phyloP scores from a whole-genome alignment of 2,113 vertebrate genomes.

The Callopanchax toddi region DNA sequence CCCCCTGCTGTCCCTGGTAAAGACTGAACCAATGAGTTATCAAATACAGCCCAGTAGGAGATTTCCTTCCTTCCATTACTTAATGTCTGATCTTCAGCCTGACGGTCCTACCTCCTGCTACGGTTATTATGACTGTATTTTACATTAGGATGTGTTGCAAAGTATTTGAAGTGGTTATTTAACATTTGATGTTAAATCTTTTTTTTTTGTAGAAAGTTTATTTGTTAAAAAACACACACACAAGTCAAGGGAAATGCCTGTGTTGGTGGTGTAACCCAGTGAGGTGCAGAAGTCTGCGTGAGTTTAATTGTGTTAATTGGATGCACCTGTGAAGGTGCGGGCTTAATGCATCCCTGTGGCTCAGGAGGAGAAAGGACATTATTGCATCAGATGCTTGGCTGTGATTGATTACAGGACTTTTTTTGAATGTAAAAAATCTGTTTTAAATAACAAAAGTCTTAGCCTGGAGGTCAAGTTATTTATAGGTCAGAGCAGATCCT shows the following conservation, averaged over 20 bases:
- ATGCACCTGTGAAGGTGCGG: neutral
- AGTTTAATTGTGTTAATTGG: slow-evolving; percentile 2
- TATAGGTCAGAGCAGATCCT: no score
- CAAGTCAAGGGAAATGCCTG: no score
- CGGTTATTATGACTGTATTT: slow-evolving; percentile 7
- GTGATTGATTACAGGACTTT: neutral
- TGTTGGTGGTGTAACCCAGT: no score
- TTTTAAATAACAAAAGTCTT: no score
- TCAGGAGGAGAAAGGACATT: neutral
- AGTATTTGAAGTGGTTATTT: neutral
- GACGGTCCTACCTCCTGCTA: neutral
- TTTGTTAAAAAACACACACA: neutral
- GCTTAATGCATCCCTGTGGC: neutral
- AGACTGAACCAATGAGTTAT: slow-evolving; percentile 25
- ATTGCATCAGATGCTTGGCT: no score
- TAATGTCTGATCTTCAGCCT: slow-evolving; percentile 15
- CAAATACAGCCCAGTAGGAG: slow-evolving; percentile 2
- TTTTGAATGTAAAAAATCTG: no score
- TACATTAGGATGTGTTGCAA: neutral
- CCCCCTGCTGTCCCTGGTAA: slow-evolving; percentile 5
- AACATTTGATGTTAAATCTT: neutral
- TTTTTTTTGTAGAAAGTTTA: neutral
- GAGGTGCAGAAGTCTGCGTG: neutral
- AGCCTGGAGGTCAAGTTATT: no score
- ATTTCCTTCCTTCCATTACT: slow-evolving; percentile 20